Evolutionary conservation across 2,888 invertebrate species (phyloP), one percentile per base, ranked within the genome.

Genomic region (Andrena haemorrhoa): DNA sequence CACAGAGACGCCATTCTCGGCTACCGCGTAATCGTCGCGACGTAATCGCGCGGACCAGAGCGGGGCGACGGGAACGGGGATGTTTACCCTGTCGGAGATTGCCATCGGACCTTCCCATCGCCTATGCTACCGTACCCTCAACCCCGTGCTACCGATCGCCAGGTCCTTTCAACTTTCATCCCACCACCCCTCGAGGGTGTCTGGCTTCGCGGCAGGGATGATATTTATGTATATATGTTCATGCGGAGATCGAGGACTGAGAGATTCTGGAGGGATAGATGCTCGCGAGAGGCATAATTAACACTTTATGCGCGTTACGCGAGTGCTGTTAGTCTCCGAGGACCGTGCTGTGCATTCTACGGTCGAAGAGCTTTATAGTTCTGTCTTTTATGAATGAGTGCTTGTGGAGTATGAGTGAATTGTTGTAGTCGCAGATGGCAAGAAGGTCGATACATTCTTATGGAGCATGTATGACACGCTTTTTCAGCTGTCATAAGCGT

Each of bases 1-100:
- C 88, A 90, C 91, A 91, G 91, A 90, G 90, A 87, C 88, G 82
- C 89, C 90, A 88, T 91, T 91, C 90, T 91, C 85, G 86, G 74
- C 68, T 90, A 89, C 89, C 81, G 75, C 84, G 88, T 88, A 91
- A 90, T 91, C 91, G 83, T 75, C 78, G 72, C 74, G 79, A 75
- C 78, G 84, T 86, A 86, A 84, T 86, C 86, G 79, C 72, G 41
- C 61, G 47, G 51, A 51, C 72, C 31, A 65, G 31, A 60, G 72
- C 68, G 41, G 56, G 71, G 64, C 68, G 35, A n/a, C 23, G 65
- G 10, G 16, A 0, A 23, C 60, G 49, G 56, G 29, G 29, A 56
- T 12, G 66, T 72, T 63, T 66, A 70, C 76, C 76, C 71, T 56
- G 33, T 16, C 16, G 35, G 31, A 77, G 78, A 78, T 79, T 71